Conservation (phyloP, 2,113 vertebrate genomes). For the Indicator indicator region DNA sequence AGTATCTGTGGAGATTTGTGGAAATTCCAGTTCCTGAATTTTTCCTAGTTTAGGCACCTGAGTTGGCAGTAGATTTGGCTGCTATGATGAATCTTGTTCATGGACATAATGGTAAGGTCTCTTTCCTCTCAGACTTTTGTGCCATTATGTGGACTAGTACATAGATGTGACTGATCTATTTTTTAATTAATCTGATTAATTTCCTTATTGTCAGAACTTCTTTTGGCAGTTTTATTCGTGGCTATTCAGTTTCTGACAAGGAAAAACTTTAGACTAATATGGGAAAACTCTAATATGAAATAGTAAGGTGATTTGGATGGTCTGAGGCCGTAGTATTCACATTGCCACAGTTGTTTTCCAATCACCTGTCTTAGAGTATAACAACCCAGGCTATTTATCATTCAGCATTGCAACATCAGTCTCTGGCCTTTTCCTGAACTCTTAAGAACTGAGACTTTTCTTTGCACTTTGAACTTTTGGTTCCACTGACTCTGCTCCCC, state of each 20-base stretch:
- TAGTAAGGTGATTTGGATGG: background rate
- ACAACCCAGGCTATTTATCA: constrained; percentile 40
- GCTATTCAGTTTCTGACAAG: background rate
- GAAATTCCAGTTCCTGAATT: background rate
- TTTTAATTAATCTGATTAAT: background rate
- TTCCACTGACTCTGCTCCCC: constrained; percentile 73
- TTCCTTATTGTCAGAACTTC: background rate
- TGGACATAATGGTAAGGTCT: background rate
- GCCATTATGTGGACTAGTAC: background rate
- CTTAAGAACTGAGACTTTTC: constrained; percentile 76
- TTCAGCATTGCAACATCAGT: constrained; percentile 20
- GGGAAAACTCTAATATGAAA: background rate
- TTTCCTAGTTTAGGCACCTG: background rate
- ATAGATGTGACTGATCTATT: background rate
- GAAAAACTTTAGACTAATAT: background rate
- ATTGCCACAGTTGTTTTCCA: background rate
- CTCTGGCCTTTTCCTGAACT: constrained; percentile 79
- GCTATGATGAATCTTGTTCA: background rate
- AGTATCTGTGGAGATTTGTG: background rate
- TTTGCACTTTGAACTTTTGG: constrained; percentile 77
- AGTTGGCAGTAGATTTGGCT: background rate
- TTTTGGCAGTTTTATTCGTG: background rate
- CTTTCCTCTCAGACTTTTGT: background rate
- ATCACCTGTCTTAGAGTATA: constrained; percentile 43
- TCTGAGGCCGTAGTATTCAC: background rate